Evolutionary conservation across 2,113 vertebrate genomes (phyloP), one percentile per base, ranked within the genome.

Genomic region (Thamnaconus septentrionalis): DNA sequence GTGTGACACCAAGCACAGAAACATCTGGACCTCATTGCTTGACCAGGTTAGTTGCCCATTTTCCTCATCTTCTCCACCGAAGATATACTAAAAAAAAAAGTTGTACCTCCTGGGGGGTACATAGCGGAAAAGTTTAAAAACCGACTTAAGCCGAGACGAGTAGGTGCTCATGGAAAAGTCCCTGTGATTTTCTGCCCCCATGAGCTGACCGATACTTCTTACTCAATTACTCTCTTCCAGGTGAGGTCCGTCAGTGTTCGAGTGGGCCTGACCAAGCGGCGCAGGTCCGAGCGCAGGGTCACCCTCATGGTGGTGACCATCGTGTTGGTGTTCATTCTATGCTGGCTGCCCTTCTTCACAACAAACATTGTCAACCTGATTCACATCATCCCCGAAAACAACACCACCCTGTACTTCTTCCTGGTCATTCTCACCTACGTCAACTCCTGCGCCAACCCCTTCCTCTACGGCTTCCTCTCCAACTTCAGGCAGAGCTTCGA

Each of bases 261-360:
- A 0, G 96, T 91, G 0, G 95, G 95, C 9, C 91, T 92, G 47
- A 91, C 92, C 0, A 93, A 82, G 64, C 87, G 93, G 1, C 90
- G 96, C n/a, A 85, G 84, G 18, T 95, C 95, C 0, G 96, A 98
- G 85, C 88, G 93, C 1, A 96, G 94, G 81, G 95, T 94, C 59
- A 98, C 96, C 0, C 91, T 93, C 55, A 97, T 98, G 96, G 96
- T 98, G 88, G 92, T 97, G 81, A 89, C 97, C 85, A 94, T 98
- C 6, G 95, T 98, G 64, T 64, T 93, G 42, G 95, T 96, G 52
- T 98, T 98, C 3, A 92, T 93, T 0, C 77, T 95, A 59, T 98
- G 96, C 80, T 98, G 96, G 95, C 87, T 98, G 61, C 96, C 96
- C 0, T 98, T 98, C 83, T 98, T 93, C 83, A 83, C 85, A 0